Conservation (phyloP, 2,113 vertebrate species). For the Cnemophilus loriae region DNA sequence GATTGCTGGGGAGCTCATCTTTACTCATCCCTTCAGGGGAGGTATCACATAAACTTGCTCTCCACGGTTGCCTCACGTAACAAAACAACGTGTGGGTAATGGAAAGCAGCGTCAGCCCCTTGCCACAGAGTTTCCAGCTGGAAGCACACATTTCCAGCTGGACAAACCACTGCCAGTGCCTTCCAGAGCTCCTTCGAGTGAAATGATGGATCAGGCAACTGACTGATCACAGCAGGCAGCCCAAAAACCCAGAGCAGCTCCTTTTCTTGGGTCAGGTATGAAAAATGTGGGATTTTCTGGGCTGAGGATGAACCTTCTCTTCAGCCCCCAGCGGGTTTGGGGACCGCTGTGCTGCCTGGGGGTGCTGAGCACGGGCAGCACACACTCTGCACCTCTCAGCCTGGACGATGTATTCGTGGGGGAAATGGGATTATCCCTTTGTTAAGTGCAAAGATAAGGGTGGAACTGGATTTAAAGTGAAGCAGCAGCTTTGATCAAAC, state of each 20-base stretch:
- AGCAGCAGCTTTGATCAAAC: background rate
- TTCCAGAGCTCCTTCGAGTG: background rate
- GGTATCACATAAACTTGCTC: background rate
- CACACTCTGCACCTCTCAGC: background rate
- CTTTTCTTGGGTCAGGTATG: background rate
- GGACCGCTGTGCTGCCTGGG: background rate
- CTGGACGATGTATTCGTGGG: rapidly evolving
- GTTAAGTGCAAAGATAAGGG: background rate
- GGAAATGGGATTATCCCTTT: background rate
- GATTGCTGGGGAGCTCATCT: background rate
- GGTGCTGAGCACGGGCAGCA: rapidly evolving
- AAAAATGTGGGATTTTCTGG: background rate
- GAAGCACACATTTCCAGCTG: slow-evolving; percentile 7
- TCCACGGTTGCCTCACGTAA: background rate
- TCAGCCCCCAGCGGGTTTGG: background rate
- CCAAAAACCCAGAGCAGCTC: background rate
- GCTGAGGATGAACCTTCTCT: background rate
- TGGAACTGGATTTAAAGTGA: background rate
- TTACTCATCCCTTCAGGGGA: background rate
- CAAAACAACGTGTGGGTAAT: background rate
- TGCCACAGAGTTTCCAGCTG: background rate
- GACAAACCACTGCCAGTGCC: background rate
- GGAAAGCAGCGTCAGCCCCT: slow-evolving; percentile 20
- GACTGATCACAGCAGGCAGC: background rate
- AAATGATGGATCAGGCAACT: background rate